Evolutionary conservation across 2,797 vertebrate species (phyloP).

Genomic region (Sarcoramphus papa): DNA sequence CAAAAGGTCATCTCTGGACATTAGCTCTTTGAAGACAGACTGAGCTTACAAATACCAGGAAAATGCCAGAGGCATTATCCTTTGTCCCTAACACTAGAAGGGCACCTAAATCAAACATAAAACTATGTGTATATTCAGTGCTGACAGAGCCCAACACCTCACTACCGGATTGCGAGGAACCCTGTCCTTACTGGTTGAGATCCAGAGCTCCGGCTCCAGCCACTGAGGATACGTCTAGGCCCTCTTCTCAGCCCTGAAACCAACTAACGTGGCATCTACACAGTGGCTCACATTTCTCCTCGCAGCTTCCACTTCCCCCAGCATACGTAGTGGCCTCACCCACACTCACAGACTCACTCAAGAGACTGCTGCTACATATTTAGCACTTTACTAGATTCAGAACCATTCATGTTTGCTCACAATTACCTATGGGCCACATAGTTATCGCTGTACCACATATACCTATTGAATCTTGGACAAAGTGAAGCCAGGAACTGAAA

Average conservation of each 20-base stretch:
- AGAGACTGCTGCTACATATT: background rate
- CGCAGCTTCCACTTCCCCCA: background rate
- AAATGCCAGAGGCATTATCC: background rate
- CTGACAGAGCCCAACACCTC: background rate
- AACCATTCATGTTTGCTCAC: background rate
- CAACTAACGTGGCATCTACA: background rate
- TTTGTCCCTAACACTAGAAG: background rate
- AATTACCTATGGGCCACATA: background rate
- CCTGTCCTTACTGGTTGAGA: background rate
- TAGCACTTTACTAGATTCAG: background rate
- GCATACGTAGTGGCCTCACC: no score
- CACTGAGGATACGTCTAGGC: background rate
- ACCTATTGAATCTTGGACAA: background rate
- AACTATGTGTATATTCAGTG: background rate
- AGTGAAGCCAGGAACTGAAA: background rate
- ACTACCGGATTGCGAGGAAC: background rate
- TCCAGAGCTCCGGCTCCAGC: background rate
- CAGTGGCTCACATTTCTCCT: background rate
- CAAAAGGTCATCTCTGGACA: background rate
- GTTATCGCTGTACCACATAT: background rate
- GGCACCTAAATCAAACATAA: background rate
- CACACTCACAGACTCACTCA: no score
- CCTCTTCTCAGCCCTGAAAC: background rate
- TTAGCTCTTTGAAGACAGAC: background rate
- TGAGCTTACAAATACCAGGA: background rate